Evolutionary conservation across 1,140 invertebrate species (phyloP), one percentile per base, ranked within the genome.

Genomic region (Drosophila asahinai): DNA sequence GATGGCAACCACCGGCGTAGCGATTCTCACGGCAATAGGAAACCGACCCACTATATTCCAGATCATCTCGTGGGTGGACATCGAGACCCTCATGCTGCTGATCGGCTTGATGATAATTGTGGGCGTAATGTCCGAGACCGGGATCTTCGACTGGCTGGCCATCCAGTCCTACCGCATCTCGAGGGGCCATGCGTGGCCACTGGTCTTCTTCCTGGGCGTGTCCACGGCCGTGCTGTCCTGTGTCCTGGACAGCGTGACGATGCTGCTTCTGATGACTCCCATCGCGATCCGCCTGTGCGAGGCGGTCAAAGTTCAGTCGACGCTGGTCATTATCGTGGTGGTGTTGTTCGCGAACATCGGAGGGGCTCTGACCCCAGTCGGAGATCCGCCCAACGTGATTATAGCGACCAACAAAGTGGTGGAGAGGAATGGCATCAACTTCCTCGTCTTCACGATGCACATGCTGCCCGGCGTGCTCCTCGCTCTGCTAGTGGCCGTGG

Each of bases 91-190:
- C 9, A 93, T 97, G 45, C 93, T 98, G 43, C 93, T 98, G 0
- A 97, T 98, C 91, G 96, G 97, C 7, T 98, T 98, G 97, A 98
- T 98, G 97, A 95, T 97, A 3, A 92, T 98, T 9, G 97, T 98
- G 0, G 96, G 96, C 0, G 95, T 98, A 47, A 93, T 98, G 2
- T 96, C 96, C 3, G 97, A 98, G 90, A 97, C 97, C 5, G 97
- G 97, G 5, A 93, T 98, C 77, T 98, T 98, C 83, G 97, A 98
- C 93, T 98, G 95, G 87, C 91, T 97, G 33, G 96, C 97, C 14
- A 95, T 84, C 0, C 57, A 67, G 19, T 75, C 81, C 19, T 93
- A 94, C 12, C 89, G 96, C 95, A 93, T 97, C 54, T 97, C 97
- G 0, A 95, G 94, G 80, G 97, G 97, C 12, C 95, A 95, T 90